Conservation (phyloP, 2,888 invertebrate species). For the Gisinianus flammeolus region DNA sequence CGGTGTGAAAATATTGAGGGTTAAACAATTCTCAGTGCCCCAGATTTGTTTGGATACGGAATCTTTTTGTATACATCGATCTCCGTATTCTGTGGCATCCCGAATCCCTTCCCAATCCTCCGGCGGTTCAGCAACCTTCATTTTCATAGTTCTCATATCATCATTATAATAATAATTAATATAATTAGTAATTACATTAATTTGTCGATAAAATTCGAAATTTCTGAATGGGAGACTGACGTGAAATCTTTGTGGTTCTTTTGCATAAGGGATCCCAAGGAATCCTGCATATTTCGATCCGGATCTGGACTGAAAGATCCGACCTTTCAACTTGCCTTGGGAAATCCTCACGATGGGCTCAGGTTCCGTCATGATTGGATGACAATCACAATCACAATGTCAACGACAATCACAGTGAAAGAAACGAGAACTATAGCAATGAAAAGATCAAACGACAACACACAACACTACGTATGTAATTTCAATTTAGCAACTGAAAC, state of each 20-base stretch:
- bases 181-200: too few relatives aligned
- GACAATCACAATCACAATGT: too few relatives aligned
- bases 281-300: not conserved
- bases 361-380: too few relatives aligned
- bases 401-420: too few relatives aligned
- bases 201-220: too few relatives aligned
- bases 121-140: constrained; percentile 33
- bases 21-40: constrained; percentile 41
- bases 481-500: too few relatives aligned
- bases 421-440: too few relatives aligned
- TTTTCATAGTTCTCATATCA: too few relatives aligned
- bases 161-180: too few relatives aligned
- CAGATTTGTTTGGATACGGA: constrained; percentile 44
- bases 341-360: not conserved
- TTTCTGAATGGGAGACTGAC: not conserved
- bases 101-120: constrained; percentile 47
- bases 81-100: constrained; percentile 47
- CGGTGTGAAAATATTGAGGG: constrained; percentile 10
- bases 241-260: constrained; percentile 10
- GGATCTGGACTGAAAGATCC: not conserved
- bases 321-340: constrained; percentile 3
- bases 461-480: too few relatives aligned
- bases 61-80: constrained; percentile 49
- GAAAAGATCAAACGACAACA: too few relatives aligned
- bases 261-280: constrained; percentile 9